Conservation (phyloP, 1,140 invertebrate genomes). For the Papilio xuthus region DNA sequence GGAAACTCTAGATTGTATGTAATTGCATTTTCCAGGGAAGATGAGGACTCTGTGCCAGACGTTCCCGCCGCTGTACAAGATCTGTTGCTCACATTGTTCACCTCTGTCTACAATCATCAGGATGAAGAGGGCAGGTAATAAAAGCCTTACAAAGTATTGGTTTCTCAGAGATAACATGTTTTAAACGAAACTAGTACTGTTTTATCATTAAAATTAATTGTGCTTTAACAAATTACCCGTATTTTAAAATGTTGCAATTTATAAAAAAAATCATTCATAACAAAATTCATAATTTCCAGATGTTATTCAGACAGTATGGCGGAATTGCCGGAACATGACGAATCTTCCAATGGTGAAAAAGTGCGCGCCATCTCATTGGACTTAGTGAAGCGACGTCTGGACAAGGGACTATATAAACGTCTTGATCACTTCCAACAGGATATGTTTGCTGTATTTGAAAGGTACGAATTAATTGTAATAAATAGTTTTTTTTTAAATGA, state of each 20-base stretch:
- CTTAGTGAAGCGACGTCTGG: conserved; percentile 91
- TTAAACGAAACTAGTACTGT: too few species aligned
- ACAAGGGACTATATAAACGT: conserved; percentile 94
- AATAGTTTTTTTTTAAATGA: too few species aligned
- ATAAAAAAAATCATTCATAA: too few species aligned
- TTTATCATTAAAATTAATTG: too few species aligned
- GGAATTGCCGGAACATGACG: conserved; percentile 95
- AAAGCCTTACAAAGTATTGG: too few species aligned
- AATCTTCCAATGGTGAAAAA: conserved; percentile 82
- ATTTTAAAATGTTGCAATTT: too few species aligned
- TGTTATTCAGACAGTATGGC: conserved; percentile 98
- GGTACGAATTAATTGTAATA: conserved; percentile 50
- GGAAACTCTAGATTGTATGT: background rate
- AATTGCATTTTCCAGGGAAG: conserved; percentile 82
- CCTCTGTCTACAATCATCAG: conserved; percentile 96
- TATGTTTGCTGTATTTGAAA: conserved; percentile 96
- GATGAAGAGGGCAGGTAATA: conserved; percentile 92
- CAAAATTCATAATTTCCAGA: conserved; percentile 79
- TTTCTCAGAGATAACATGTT: too few species aligned
- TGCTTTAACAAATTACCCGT: too few species aligned
- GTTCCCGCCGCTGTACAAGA: conserved; percentile 94
- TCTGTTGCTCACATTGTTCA: conserved; percentile 95
- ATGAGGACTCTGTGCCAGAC: conserved; percentile 94
- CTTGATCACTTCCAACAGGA: conserved; percentile 98
- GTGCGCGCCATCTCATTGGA: conserved; percentile 91